Conservation (phyloP, 2,888 invertebrate genomes). For the Leucania comma region DNA sequence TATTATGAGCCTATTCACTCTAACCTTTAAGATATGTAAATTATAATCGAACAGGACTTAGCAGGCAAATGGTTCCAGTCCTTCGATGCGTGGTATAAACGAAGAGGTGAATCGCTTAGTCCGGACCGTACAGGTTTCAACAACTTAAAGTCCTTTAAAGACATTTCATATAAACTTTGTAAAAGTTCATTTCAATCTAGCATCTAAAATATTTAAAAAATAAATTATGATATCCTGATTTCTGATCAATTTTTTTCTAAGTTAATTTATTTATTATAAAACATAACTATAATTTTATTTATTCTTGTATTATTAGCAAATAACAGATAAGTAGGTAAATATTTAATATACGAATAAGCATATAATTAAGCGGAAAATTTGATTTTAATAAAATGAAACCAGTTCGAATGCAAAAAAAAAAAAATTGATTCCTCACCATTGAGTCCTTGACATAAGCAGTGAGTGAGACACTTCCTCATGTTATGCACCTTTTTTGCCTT, state of each 20-base stretch:
- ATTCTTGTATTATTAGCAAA: background rate
- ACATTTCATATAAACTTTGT: background rate
- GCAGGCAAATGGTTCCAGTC: too few relatives aligned
- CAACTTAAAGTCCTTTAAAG: too few relatives aligned
- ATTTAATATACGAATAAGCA: background rate
- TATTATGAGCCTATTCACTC: too few relatives aligned
- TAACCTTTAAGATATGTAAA: too few relatives aligned
- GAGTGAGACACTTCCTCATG: constrained; percentile 6
- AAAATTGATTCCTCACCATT: constrained; percentile 1
- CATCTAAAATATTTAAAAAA: background rate
- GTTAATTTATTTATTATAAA: too few relatives aligned
- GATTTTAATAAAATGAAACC: constrained; percentile 16
- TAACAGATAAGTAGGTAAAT: background rate
- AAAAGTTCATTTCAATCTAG: background rate
- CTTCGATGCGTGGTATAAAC: too few relatives aligned
- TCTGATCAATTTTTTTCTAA: too few relatives aligned
- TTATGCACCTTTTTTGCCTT: background rate
- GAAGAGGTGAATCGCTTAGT: too few relatives aligned
- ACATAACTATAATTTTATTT: too few relatives aligned
- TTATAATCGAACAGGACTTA: too few relatives aligned
- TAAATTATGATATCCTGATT: too few relatives aligned
- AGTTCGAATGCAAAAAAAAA: constrained; percentile 19
- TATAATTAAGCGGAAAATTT: constrained; percentile 9
- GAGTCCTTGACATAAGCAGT: constrained; percentile 28
- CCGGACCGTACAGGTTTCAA: too few relatives aligned